Conservation (phyloP, 2,888 invertebrate species). For the Diplazon laetatorius region DNA sequence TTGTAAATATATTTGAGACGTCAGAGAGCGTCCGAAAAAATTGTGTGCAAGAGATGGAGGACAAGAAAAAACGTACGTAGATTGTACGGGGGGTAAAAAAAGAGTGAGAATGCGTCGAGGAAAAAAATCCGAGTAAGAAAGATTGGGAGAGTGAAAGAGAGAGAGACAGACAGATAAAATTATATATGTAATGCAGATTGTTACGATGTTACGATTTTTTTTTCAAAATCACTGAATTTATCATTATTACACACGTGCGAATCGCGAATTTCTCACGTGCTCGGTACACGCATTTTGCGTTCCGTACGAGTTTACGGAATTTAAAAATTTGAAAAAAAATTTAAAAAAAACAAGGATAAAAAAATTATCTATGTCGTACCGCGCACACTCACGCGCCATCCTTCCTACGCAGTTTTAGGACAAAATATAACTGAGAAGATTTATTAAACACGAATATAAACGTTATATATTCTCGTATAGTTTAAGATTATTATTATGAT, state of each 20-base stretch:
- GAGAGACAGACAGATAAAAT: slow-evolving; percentile 58
- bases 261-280: slow-evolving; percentile 22
- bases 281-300: slow-evolving; percentile 28
- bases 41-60: slow-evolving; percentile 11
- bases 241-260: slow-evolving; percentile 48
- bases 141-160: no score
- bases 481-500: slow-evolving; percentile 45
- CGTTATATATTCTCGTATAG: slow-evolving; percentile 29
- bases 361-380: no score
- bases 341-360: no score
- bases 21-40: slow-evolving; percentile 22
- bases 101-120: slow-evolving; percentile 28
- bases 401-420: slow-evolving; percentile 20
- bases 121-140: no score
- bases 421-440: slow-evolving; percentile 14
- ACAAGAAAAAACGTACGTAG: slow-evolving; percentile 7
- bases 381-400: not conserved
- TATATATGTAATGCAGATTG: slow-evolving; percentile 59
- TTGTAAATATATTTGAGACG: slow-evolving; percentile 44
- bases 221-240: slow-evolving; percentile 61
- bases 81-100: not conserved
- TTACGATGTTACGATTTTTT: slow-evolving; percentile 60
- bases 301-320: slow-evolving; percentile 32
- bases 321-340: no score
- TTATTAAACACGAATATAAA: slow-evolving; percentile 13